A percentile compares a stretch with the other conserved stretches of the same genome.
phyloP scores from a whole-genome alignment of 1,140 invertebrate species.

The Monochamus saltuarius region DNA sequence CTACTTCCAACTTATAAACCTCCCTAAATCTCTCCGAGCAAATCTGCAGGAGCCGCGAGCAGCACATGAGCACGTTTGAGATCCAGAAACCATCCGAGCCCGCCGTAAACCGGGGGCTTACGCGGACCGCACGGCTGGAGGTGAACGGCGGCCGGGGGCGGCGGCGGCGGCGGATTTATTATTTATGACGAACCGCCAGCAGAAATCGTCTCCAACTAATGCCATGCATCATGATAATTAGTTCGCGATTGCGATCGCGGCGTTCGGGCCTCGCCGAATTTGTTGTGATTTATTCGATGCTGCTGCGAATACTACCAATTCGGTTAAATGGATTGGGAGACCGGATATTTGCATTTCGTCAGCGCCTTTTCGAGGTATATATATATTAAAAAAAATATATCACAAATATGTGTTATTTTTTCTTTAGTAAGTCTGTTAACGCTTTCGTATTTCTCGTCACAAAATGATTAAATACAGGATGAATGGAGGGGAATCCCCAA shows the following conservation, averaged over 20 bases:
- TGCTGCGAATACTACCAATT: slow-evolving; percentile 3
- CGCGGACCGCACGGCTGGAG: slow-evolving; percentile 49
- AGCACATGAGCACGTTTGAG: slow-evolving; percentile 47
- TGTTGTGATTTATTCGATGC: slow-evolving; percentile 10
- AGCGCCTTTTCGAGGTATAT: slow-evolving; percentile 24
- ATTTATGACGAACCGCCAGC: slow-evolving; percentile 46
- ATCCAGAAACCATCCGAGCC: slow-evolving; percentile 47
- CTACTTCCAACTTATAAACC: slow-evolving; percentile 17
- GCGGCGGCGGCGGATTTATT: slow-evolving; percentile 35
- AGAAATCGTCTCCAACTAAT: slow-evolving; percentile 28
- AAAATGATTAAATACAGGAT: too few species aligned
- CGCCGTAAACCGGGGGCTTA: slow-evolving; percentile 49
- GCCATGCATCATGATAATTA: slow-evolving; percentile 27
- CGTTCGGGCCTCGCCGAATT: background rate
- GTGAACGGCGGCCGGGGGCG: slow-evolving; percentile 38
- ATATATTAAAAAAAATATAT: slow-evolving; percentile 27
- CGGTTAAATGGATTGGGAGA: slow-evolving; percentile 18
- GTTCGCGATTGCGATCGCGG: slow-evolving; percentile 25
- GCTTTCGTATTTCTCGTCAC: too few species aligned
- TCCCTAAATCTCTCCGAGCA: slow-evolving; percentile 14
- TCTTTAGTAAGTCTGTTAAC: too few species aligned
- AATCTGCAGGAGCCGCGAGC: slow-evolving; percentile 26
- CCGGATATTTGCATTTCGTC: slow-evolving; percentile 22
- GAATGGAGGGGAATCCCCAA: too few species aligned
- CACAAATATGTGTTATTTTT: too few species aligned